Evolutionary conservation across 2,888 invertebrate species (phyloP).

Genomic region (Acronicta psi): DNA sequence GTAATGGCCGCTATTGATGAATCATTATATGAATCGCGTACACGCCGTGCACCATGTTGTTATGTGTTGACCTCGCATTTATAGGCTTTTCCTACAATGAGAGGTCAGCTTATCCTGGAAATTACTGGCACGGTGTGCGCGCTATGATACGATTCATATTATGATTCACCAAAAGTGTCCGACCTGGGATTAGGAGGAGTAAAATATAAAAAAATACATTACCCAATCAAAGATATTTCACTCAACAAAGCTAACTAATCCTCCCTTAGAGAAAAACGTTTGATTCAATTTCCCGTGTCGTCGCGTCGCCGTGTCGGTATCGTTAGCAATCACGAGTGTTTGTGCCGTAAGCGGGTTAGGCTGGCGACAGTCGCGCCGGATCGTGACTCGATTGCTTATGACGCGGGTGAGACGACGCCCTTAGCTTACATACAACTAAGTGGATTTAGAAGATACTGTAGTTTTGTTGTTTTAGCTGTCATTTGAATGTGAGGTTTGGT

Average conservation of each 20-base stretch:
- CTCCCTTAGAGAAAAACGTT: slow-evolving; percentile 57
- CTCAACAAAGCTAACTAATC: slow-evolving; percentile 47
- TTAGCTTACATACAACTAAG: not conserved
- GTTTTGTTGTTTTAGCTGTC: not conserved
- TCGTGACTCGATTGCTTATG: slow-evolving; percentile 77
- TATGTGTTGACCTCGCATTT: too few relatives aligned
- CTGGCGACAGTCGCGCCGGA: slow-evolving; percentile 61
- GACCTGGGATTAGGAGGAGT: not conserved
- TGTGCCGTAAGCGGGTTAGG: slow-evolving; percentile 75
- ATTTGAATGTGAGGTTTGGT: slow-evolving; percentile 1
- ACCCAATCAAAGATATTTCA: slow-evolving; percentile 5
- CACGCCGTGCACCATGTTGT: too few relatives aligned
- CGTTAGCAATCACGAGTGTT: slow-evolving; percentile 78
- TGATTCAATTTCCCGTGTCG: slow-evolving; percentile 68
- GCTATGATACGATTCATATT: too few relatives aligned
- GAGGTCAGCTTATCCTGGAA: too few relatives aligned
- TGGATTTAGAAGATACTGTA: slow-evolving; percentile 4
- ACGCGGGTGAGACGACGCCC: slow-evolving; percentile 19
- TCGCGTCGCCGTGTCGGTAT: slow-evolving; percentile 66
- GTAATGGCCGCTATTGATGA: too few relatives aligned
- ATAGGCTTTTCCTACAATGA: too few relatives aligned
- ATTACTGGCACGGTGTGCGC: too few relatives aligned
- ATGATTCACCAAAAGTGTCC: too few relatives aligned
- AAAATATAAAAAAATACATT: not conserved
- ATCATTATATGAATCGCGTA: too few relatives aligned